Base-by-base conservation (phyloP, 2,797 vertebrate species). In the Neostethus bicornis region DNA sequence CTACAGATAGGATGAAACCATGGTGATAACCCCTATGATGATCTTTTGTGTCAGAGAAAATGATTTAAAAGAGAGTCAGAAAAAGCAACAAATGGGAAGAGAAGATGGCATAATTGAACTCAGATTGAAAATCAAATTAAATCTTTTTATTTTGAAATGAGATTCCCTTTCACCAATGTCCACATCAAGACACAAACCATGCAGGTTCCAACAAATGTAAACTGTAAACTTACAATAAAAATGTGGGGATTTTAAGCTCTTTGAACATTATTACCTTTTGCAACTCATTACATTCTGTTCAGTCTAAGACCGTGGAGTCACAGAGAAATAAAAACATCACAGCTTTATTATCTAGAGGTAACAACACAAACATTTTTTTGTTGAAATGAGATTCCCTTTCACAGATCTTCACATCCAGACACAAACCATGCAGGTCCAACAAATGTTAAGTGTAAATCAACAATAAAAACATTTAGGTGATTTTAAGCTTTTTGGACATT, bases 21-120 rank as follows among this genome's bases (percentile, higher is more conserved):
- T 59, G 25, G 58, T 19, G 66, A 73, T 71, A 77, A 86, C 64
- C 80, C 75, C 48, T 66, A 66, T 48, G 51, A 19, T 81, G 80
- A 83, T 79, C 80, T 70, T 47, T 7, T 52, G 47, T 76, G 63
- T 59, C 61, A 61, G 42, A 31, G 20, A 65, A 61, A 34, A 57
- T 81, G 71, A 75, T 66, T 49, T 53, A 70, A 61, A 65, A 17
- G 50, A 57, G 35, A 41, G 53, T 13, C 17, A 29, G 25, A 45
- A 32, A 53, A 20, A 29, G 21, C 24, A 8, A 34, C 38, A 17
- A 26, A n/a, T n/a, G n/a, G 13, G 29, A 19, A n/a, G 17, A 54
- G 50, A 61, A 29, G 45, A 53, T 31, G 65, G 51, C 45, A 58
- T 62, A 51, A 63, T 70, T 81, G 69, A 74, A 57, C 29, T 31